Evolutionary conservation across 2,797 vertebrate genomes (phyloP), one percentile per base, ranked within the genome.

Genomic region (Danionella dracula): DNA sequence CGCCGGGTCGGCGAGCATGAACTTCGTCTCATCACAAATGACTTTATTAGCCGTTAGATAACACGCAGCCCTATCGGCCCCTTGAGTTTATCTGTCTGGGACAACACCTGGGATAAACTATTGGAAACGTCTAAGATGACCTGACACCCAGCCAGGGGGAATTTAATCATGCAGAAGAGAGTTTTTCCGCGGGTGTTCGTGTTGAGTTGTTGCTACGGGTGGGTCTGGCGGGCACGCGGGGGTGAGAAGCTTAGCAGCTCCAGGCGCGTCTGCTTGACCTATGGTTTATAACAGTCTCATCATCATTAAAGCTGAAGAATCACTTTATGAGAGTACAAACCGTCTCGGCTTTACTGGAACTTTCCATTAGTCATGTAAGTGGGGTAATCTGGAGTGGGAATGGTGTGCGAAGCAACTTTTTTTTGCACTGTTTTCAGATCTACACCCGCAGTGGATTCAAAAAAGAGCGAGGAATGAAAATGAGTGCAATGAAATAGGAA

Each of bases 1-100:
- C 71, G 69, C 53, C 16, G 60, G 72, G 38, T 38, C 56, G 62
- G 73, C 42, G 38, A 12, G 48, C 41, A 56, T 88, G 88, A 89
- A 85, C 88, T 90, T 91, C 83, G 82, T 79, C 86, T 87, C 83
- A 88, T 88, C 85, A 84, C 83, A 85, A 84, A 86, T 82, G 62
- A 79, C 71, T 90, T 90, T 88, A 90, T 91, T 88, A 86, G 86
- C 66, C 60, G 73, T 75, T 57, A 82, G 87, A 89, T 90, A 84
- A 87, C 75, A 72, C 65, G 87, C 83, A 79, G 77, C 56, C 42
- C 21, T 40, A 84, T 85, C 83, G 85, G 82, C 71, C 65, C 66
- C 50, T 80, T 67, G 70, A 17, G 60, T 82, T 88, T 87, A 88
- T 89, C 86, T 55, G 75, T 77, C 75, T 83, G 81, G 63, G 23